Evolutionary conservation across 2,888 invertebrate species (phyloP).

Genomic region (Pemphredon lugubris): DNA sequence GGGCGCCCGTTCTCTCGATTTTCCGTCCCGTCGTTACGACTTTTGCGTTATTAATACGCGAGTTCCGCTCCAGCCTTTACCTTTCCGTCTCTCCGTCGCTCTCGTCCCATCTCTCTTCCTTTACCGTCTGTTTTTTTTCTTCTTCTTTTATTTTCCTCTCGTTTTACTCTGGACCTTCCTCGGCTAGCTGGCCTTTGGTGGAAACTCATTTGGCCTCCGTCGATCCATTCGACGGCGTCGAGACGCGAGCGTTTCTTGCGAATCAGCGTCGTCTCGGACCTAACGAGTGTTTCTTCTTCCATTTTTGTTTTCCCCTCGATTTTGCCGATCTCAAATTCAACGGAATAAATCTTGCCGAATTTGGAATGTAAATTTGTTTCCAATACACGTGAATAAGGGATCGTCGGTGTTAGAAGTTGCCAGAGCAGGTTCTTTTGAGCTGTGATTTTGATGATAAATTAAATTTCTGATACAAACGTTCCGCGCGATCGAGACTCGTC

Average conservation of each 20-base stretch:
- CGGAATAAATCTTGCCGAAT: no score
- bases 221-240: slow-evolving; percentile 21
- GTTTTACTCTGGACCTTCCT: slow-evolving; percentile 32
- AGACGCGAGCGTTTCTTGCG: no score
- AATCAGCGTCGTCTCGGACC: no score
- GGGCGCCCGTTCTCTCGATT: slow-evolving; percentile 46
- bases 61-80: slow-evolving; percentile 56
- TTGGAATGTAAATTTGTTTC: no score
- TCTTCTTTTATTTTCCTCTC: slow-evolving; percentile 20
- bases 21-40: slow-evolving; percentile 53
- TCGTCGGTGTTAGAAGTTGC: no score
- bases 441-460: no score
- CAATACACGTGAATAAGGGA: no score
- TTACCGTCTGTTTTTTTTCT: slow-evolving; percentile 11
- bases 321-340: no score
- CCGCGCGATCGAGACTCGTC: no score
- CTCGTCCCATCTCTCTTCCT: slow-evolving; percentile 38
- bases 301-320: no score
- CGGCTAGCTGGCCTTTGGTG: slow-evolving; percentile 32
- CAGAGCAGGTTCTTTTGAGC: no score
- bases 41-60: slow-evolving; percentile 70
- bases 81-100: slow-evolving; percentile 45
- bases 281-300: slow-evolving; percentile 16
- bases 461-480: no score
- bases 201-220: slow-evolving; percentile 29